These are phyloP conservation scores for Drosophila kokeensis DNA, from an alignment of 2,888 invertebrate genomes.

Conservation along the genomic window DNA sequence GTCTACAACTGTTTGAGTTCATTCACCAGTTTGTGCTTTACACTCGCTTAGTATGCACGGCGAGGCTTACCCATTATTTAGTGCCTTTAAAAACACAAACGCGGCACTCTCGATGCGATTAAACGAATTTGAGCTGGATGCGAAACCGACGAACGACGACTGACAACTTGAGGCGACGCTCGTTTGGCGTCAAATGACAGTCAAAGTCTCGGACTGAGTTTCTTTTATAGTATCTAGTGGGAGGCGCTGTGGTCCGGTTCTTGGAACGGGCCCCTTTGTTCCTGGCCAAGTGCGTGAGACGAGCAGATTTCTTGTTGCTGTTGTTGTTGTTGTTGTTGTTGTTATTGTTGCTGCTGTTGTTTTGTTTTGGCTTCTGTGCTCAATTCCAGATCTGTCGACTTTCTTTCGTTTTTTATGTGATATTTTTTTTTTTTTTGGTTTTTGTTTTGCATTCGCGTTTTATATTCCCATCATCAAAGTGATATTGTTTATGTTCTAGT, in stretches of 20 bases:
- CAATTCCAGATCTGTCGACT: conserved; percentile 75
- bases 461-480: conserved; percentile 14
- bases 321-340: conserved; percentile 11
- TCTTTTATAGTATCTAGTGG: conserved; percentile 76
- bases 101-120: conserved; percentile 28
- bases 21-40: conserved; percentile 58
- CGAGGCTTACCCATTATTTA: conserved; percentile 72
- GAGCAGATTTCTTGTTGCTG: conserved; percentile 38
- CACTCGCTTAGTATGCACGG: conserved; percentile 61
- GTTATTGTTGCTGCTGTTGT: conserved; percentile 22
- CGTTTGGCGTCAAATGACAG: conserved; percentile 77
- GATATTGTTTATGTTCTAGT: conserved; percentile 72
- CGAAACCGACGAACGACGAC: background rate
- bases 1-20: conserved; percentile 49
- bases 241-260: conserved; percentile 62
- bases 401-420: conserved; percentile 62
- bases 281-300: conserved; percentile 75
- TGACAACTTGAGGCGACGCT: conserved; percentile 48
- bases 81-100: conserved; percentile 26
- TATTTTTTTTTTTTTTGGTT: conserved; percentile 4
- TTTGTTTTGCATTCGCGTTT: conserved; percentile 27
- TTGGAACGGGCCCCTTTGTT: conserved; percentile 73
- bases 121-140: conserved; percentile 23
- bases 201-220: conserved; percentile 41
- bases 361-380: conserved; percentile 50